Evolutionary conservation across 2,113 vertebrate genomes (phyloP).

Genomic region (Rhineura floridana): DNA sequence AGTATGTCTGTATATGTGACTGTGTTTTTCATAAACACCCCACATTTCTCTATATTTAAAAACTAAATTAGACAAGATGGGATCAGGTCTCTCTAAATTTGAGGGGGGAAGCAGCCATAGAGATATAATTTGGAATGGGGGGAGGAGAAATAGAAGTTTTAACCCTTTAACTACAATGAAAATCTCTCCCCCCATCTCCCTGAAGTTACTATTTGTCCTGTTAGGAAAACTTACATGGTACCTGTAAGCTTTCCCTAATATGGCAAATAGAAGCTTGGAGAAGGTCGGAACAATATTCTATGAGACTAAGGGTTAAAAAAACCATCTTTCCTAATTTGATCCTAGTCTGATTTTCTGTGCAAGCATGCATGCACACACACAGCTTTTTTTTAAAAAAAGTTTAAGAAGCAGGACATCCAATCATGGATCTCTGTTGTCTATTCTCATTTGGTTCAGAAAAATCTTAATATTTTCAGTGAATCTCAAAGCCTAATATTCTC

Average conservation of each 20-base stretch:
- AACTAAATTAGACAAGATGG: not conserved
- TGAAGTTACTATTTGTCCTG: too few species aligned
- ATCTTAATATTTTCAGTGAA: constrained; percentile 53
- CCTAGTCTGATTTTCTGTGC: not conserved
- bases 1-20: constrained; percentile 18
- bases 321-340: not conserved
- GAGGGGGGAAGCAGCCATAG: not conserved
- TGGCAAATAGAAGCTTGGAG: too few species aligned
- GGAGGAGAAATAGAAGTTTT: not conserved
- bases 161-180: not conserved
- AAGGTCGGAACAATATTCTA: too few species aligned
- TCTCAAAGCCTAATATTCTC: constrained; percentile 40
- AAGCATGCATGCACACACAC: not conserved
- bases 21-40: constrained; percentile 38
- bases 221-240: too few species aligned
- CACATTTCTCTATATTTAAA: constrained; percentile 18
- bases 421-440: not conserved
- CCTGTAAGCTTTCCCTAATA: too few species aligned
- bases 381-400: not conserved
- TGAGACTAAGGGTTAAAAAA: not conserved
- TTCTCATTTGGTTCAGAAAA: constrained; percentile 14
- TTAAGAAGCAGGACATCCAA: not conserved
- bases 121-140: not conserved
- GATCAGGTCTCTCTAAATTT: not conserved
- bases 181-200: not conserved